Evolutionary conservation across 2,113 vertebrate species (phyloP).

Genomic region (Zapus hudsonius): DNA sequence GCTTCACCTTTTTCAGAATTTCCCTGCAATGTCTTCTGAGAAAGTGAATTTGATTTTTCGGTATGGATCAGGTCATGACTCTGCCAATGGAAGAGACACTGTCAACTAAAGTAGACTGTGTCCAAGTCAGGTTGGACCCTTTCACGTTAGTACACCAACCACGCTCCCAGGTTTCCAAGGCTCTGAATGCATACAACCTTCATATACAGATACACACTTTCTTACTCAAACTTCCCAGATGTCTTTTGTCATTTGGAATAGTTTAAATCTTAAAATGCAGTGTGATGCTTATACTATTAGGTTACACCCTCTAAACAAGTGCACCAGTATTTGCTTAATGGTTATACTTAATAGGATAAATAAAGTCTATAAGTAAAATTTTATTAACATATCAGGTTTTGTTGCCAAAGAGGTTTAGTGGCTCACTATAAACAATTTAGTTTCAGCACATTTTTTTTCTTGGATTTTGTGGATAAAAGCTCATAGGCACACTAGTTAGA

Average conservation of each 20-base stretch:
- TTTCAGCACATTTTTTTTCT: not conserved
- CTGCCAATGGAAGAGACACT: not conserved
- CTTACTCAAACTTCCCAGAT: not conserved
- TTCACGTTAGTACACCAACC: not conserved
- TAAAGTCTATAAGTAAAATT: not conserved
- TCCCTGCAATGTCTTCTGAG: not conserved
- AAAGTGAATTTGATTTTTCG: not conserved
- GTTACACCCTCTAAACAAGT: not conserved
- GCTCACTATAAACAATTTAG: not conserved
- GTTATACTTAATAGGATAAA: not conserved
- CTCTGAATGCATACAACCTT: not conserved
- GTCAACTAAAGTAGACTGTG: not conserved
- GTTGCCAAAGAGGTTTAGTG: conserved; percentile 1
- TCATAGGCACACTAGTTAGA: not conserved
- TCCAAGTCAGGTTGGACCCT: not conserved
- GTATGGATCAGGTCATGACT: not conserved
- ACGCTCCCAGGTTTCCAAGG: no score
- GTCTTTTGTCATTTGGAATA: not conserved
- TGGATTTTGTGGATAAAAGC: not conserved
- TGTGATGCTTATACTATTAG: not conserved
- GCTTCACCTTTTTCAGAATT: not conserved
- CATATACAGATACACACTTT: not conserved
- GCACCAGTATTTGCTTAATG: not conserved
- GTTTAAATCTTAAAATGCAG: conserved; percentile 31
- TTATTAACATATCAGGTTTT: not conserved